Evolutionary conservation across 2,888 invertebrate species (phyloP).

Genomic region (Drosophila neonasuta): DNA sequence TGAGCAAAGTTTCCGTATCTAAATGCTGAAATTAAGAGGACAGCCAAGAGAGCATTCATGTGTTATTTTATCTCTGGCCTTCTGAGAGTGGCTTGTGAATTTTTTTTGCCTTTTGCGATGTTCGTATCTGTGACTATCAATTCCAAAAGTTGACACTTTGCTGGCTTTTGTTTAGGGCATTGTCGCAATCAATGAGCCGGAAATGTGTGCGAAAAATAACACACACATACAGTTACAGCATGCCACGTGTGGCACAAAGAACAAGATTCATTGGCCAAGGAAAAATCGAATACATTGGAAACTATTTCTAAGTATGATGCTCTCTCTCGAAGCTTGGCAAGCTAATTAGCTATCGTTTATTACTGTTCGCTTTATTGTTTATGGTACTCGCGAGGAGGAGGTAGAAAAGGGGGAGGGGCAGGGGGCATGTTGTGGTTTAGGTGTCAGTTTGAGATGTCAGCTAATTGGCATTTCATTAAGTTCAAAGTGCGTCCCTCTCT

Average conservation of each 20-base stretch:
- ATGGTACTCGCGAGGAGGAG: background rate
- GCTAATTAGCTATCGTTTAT: conserved; percentile 43
- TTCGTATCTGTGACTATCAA: conserved; percentile 62
- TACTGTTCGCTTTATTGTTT: conserved; percentile 33
- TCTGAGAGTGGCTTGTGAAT: background rate
- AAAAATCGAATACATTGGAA: background rate
- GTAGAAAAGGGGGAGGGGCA: background rate
- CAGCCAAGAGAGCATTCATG: conserved; percentile 34
- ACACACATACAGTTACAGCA: conserved; percentile 3
- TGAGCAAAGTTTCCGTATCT: conserved; percentile 5
- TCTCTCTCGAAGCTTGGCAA: conserved; percentile 8
- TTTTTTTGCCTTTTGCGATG: conserved; percentile 2
- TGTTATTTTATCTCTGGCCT: conserved; percentile 12
- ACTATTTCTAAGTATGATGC: background rate
- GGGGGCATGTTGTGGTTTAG: background rate
- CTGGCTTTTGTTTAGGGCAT: conserved; percentile 51
- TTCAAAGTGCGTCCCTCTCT: conserved; percentile 31
- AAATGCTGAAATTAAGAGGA: conserved; percentile 15
- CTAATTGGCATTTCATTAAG: conserved; percentile 71
- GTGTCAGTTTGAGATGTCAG: conserved; percentile 42
- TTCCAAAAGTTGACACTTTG: conserved; percentile 67
- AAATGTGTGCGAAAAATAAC: conserved; percentile 49
- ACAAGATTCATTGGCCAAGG: conserved; percentile 9
- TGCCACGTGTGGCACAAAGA: conserved; percentile 11
- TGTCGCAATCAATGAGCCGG: conserved; percentile 64